Base-by-base conservation (phyloP, 2,888 invertebrate genomes). In the Heliconius ismenius region DNA sequence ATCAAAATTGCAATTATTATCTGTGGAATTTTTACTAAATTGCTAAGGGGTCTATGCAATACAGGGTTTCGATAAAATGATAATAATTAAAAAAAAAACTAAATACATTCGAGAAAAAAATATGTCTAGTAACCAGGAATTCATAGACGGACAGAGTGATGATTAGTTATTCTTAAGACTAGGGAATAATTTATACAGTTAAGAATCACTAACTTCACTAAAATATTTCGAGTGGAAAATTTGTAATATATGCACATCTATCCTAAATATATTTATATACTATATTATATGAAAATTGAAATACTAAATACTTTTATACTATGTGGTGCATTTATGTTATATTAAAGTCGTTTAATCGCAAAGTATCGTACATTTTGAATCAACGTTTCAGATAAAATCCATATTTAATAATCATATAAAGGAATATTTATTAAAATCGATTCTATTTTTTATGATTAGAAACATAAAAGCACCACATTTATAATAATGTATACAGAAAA, bases 11-110 rank as follows among this genome's bases (percentile, higher is more conserved):
- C 15, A 67, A 68, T 70, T 76, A 75, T 88, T 86, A 87, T 87
- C 90, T 87, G 88, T 87, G 88, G 87, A 86, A 86, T 78, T 81
- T 84, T 74, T 83, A 88, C 92, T 93, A 93, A 90, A 86, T 90
- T 86, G 92, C 93, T 93, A 93, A 91, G 91, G 93, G 93, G 84
- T 87, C 90, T 92, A 92, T 89, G 86, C 82, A 84, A 85, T 91
- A 90, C 93, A 93, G 93, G 93, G 93, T 88, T 87, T 92, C 87
- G 36, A 85, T 86, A 84, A 72, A 76, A 84, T 77, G 63, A 84
- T 49, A 83, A 83, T 78, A 78, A 32, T 77, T 32, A 7, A 82
- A 81, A 79, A 78, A 83, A 82, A 85, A 79, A 81, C 28, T 75
- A 78, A 81, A 82, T 78, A 79, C 28, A 26, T 69, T 69, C 49